These are phyloP conservation scores for Eubucco bourcierii DNA, from an alignment of 2,113 vertebrate genomes.

Conservation along the genomic window DNA sequence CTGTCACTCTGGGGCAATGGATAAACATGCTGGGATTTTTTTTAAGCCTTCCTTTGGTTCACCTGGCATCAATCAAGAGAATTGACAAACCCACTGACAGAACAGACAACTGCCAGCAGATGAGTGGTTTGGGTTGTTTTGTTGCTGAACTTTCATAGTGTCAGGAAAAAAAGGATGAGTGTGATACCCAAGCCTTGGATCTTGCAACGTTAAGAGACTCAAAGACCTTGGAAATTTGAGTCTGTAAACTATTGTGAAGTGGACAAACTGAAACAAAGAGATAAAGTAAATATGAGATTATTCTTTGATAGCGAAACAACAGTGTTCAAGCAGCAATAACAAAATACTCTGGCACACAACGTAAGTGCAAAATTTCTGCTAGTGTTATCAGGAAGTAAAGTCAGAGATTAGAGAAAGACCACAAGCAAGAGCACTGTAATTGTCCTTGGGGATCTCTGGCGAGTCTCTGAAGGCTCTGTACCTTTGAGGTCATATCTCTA, in stretches of 20 bases:
- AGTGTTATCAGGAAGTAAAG: background rate
- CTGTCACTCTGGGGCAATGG: constrained; percentile 49
- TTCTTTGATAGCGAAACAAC: constrained; percentile 17
- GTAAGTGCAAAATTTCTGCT: background rate
- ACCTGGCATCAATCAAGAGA: constrained; percentile 64
- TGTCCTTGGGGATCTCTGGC: constrained; percentile 25
- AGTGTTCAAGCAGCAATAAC: background rate
- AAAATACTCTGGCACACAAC: background rate
- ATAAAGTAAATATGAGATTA: background rate
- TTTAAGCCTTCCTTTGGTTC: constrained; percentile 58
- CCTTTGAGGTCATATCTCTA: constrained; percentile 69
- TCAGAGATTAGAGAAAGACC: background rate
- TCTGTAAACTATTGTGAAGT: background rate
- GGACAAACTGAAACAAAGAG: background rate
- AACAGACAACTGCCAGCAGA: background rate
- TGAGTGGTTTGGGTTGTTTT: background rate
- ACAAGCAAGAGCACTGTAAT: background rate
- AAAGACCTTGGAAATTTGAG: background rate
- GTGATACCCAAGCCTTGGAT: background rate
- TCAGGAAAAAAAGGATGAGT: background rate
- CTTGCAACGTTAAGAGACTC: background rate
- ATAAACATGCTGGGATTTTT: constrained; percentile 40
- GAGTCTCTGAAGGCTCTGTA: constrained; percentile 39
- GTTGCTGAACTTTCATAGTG: background rate
- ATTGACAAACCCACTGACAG: constrained; percentile 56